Evolutionary conservation across 2,113 vertebrate genomes (phyloP), one percentile per base, ranked within the genome.

Genomic region (Crotophaga sulcirostris): DNA sequence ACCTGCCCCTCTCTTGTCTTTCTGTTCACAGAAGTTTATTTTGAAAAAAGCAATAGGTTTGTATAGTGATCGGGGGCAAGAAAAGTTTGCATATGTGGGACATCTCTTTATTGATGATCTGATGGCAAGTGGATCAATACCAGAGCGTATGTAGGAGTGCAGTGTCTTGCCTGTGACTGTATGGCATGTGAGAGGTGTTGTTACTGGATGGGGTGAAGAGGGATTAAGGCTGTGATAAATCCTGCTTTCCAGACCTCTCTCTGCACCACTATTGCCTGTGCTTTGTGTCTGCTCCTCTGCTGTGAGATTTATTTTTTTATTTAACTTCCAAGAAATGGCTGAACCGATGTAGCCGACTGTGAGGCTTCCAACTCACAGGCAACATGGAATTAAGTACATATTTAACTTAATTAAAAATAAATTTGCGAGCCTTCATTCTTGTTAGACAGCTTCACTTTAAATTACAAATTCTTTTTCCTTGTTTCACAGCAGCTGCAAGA

Each of bases 31-130:
- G 42, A 24, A 60, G 18, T 31, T 74, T 38, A 8, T 44, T 78
- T 40, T 78, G 70, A 45, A 45, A 51, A 49, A 78, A 55, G 75
- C 38, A 45, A 33, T 29, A 34, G 31, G 25, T 74, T 52, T 33
- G 49, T 20, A 3, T 2, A 21, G 49, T 19, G 31, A 19, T 31
- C 1, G 0, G 18, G 36, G 33, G 33, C 28, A 78, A 25, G 60
- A 70, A 9, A 29, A 69, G 14, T 59, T 74, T 60, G 7, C 34
- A 4, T 14, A 2, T 6, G 13, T 72, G 36, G 11, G 38, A 49
- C 18, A 14, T 10, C 44, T 69, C 72, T 59, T 31, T 54, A n/a
- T 2, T 38, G 60, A 7, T n/a, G 34, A 21, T 74, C 38, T 78
- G 66, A 34, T 31, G 40, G 55, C 69, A 13, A 66, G 40, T 25